phyloP scores from a whole-genome alignment of 1,140 invertebrate genomes.

The Drosophila ironensis region DNA sequence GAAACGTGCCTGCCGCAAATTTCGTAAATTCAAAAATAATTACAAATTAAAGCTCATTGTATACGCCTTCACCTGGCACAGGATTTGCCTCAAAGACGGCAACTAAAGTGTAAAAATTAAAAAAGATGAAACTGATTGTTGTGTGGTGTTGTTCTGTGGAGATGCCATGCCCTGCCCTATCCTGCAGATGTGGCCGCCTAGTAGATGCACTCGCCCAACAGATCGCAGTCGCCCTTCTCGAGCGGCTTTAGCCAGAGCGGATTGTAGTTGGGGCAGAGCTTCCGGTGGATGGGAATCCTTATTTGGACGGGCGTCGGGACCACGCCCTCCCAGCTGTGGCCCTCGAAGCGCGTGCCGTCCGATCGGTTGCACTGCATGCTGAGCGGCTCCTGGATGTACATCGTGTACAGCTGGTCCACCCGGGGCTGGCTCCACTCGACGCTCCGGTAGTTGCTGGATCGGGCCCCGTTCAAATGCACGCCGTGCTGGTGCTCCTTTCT shows the following conservation, averaged over 20 bases:
- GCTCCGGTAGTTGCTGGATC: constrained; percentile 89
- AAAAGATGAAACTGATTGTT: not conserved
- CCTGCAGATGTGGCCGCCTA: constrained; percentile 32
- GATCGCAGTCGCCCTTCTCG: constrained; percentile 79
- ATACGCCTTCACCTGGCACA: too few species aligned
- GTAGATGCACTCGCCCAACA: constrained; percentile 81
- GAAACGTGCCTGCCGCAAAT: too few species aligned
- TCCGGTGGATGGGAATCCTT: constrained; percentile 77
- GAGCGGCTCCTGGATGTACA: constrained; percentile 93
- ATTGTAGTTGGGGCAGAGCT: constrained; percentile 81
- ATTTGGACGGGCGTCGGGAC: constrained; percentile 74
- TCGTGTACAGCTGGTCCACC: constrained; percentile 87
- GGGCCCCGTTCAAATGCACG: constrained; percentile 75
- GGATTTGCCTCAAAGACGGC: too few species aligned
- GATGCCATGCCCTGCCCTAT: constrained; percentile 23
- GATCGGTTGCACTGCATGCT: constrained; percentile 98
- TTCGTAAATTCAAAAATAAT: too few species aligned
- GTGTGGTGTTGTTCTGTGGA: not conserved
- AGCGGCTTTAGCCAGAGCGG: constrained; percentile 78
- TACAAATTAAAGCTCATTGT: too few species aligned
- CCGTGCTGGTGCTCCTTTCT: constrained; percentile 83
- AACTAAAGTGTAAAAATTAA: not conserved
- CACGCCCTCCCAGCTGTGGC: constrained; percentile 74
- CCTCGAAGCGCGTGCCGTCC: constrained; percentile 89
- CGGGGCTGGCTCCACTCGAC: constrained; percentile 93